Conservation (phyloP, 2,113 vertebrate genomes). For the Mola mola region DNA sequence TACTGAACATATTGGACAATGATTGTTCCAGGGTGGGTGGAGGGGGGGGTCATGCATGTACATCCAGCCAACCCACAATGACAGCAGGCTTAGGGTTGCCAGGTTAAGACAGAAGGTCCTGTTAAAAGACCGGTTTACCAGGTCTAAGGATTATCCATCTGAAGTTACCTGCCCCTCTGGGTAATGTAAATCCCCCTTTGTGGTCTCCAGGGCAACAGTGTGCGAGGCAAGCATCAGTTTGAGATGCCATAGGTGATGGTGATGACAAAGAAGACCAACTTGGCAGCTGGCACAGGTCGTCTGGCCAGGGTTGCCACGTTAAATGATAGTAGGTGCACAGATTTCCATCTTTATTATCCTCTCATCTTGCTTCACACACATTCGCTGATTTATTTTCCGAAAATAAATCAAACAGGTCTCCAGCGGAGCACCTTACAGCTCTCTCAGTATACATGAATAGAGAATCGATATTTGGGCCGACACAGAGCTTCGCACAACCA, state of each 20-base stretch:
- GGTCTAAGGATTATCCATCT: slow-evolving; percentile 82
- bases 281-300: slow-evolving; percentile 28
- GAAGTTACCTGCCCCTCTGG: slow-evolving; percentile 79
- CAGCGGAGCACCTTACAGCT: slow-evolving; percentile 1
- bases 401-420: slow-evolving; percentile 48
- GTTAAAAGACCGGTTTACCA: slow-evolving; percentile 82
- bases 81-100: slow-evolving; percentile 65
- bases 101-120: slow-evolving; percentile 67
- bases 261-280: slow-evolving; percentile 48
- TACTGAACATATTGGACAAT: slow-evolving; percentile 45
- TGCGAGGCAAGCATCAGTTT: slow-evolving; percentile 59
- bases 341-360: background rate
- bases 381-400: too few relatives aligned
- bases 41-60: slow-evolving; percentile 62
- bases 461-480: slow-evolving; percentile 45
- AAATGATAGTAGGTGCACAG: slow-evolving; percentile 16
- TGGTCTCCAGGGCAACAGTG: slow-evolving; percentile 69
- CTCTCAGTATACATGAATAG: slow-evolving; percentile 1
- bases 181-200: slow-evolving; percentile 79
- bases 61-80: slow-evolving; percentile 69
- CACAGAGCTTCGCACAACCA: slow-evolving; percentile 43
- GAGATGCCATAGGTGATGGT: slow-evolving; percentile 72
- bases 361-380: too few relatives aligned
- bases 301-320: slow-evolving; percentile 37
- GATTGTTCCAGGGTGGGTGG: slow-evolving; percentile 52